These are phyloP conservation scores for Hydrotaea diabolus DNA, from an alignment of 2,888 invertebrate species.

Conservation along the genomic window DNA sequence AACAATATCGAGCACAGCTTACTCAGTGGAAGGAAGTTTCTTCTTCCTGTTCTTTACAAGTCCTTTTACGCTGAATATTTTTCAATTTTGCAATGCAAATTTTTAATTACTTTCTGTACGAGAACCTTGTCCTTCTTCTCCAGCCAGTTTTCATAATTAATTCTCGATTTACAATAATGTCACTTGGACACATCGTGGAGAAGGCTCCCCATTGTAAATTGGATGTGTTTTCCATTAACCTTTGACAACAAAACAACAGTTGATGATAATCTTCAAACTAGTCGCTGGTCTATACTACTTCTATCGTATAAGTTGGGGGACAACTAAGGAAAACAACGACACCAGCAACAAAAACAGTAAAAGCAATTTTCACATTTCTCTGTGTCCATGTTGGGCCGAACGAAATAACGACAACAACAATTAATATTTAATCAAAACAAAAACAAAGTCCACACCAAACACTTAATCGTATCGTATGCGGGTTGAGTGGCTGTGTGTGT, in stretches of 20 bases:
- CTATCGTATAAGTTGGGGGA: background rate
- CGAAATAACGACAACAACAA: constrained; percentile 12
- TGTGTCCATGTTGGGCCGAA: background rate
- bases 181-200: constrained; percentile 34
- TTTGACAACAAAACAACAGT: constrained; percentile 13
- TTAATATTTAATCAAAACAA: constrained; percentile 32
- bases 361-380: background rate
- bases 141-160: constrained; percentile 27
- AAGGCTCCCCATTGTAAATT: background rate
- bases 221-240: constrained; percentile 49
- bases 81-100: background rate
- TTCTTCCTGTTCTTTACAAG: no score
- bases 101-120: background rate
- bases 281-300: background rate
- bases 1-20: no score
- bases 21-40: no score
- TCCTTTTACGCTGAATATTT: background rate
- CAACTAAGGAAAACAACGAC: constrained; percentile 8
- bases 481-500: no score
- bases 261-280: constrained; percentile 28
- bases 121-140: background rate
- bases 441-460: background rate
- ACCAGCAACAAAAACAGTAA: background rate
- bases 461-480: background rate
- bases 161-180: constrained; percentile 45